These are phyloP conservation scores for Suncus etruscus DNA, from an alignment of 2,113 vertebrate genomes.

Conservation along the genomic window DNA sequence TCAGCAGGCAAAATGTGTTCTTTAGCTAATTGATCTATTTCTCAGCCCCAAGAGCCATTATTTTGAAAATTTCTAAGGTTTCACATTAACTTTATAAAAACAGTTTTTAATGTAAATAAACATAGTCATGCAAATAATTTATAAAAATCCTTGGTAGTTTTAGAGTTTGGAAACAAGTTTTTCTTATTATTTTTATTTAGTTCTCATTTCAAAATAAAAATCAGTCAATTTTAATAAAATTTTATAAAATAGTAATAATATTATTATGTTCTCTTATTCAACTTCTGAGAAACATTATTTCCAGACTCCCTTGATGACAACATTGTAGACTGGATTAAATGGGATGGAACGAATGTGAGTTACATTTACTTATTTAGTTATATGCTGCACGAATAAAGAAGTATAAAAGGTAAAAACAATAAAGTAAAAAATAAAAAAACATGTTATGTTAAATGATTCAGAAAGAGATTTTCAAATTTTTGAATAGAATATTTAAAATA, in stretches of 20 bases:
- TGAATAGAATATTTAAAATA: background rate
- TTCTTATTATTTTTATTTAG: constrained; percentile 27
- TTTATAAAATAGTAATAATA: constrained; percentile 78
- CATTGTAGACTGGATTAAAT: constrained; percentile 71
- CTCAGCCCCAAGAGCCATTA: too few species aligned
- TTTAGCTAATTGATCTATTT: too few species aligned
- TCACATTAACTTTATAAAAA: background rate
- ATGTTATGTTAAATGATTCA: constrained; percentile 73
- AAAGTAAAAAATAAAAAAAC: constrained; percentile 53
- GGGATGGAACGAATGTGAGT: constrained; percentile 61
- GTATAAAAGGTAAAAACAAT: background rate
- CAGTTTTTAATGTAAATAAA: background rate
- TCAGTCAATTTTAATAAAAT: constrained; percentile 78
- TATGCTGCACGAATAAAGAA: constrained; percentile 69
- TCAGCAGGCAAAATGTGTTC: too few species aligned
- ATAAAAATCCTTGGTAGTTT: background rate
- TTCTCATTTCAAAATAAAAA: constrained; percentile 71
- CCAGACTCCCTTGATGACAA: constrained; percentile 77
- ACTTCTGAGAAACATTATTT: constrained; percentile 70
- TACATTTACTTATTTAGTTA: constrained; percentile 74
- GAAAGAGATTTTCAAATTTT: constrained; percentile 64
- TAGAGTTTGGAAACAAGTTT: constrained; percentile 41
- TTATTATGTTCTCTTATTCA: constrained; percentile 69
- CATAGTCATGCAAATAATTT: background rate
- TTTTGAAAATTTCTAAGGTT: background rate